Percentiles rank a stretch among this genome's conserved stretches.
Conservation (phyloP, 2,888 invertebrate genomes). For the Mythimna albipuncta region DNA sequence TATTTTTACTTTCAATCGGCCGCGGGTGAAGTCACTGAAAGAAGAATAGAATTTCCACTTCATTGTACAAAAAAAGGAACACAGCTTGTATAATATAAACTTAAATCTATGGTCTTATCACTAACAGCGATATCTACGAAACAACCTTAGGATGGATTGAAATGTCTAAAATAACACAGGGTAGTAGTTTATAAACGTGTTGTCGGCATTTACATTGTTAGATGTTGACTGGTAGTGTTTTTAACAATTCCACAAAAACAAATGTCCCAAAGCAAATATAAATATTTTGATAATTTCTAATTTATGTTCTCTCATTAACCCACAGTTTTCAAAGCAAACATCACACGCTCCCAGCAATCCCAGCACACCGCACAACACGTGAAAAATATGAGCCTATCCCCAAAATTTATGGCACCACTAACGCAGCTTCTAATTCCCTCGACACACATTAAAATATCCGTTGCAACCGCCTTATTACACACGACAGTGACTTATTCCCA, state of each 20-base stretch:
- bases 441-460: constrained; percentile 76
- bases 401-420: constrained; percentile 64
- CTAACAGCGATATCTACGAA: too few species aligned
- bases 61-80: too few species aligned
- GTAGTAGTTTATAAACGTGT: neutral
- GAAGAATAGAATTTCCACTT: too few species aligned
- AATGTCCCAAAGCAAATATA: constrained; percentile 1
- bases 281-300: constrained; percentile 45
- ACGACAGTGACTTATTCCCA: constrained; percentile 79
- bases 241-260: constrained; percentile 3
- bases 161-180: too few species aligned
- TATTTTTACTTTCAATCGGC: too few species aligned
- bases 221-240: neutral
- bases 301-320: constrained; percentile 51
- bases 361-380: constrained; percentile 34
- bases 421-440: constrained; percentile 66
- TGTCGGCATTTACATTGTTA: neutral
- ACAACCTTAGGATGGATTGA: too few species aligned
- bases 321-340: constrained; percentile 46
- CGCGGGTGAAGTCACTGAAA: neutral
- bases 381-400: constrained; percentile 60
- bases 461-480: constrained; percentile 72
- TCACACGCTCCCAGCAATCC: constrained; percentile 45
- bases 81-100: too few species aligned
- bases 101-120: too few species aligned